Evolutionary conservation across 1,140 invertebrate genomes (phyloP), one percentile per base, ranked within the genome.

Genomic region (Tribolium madens): DNA sequence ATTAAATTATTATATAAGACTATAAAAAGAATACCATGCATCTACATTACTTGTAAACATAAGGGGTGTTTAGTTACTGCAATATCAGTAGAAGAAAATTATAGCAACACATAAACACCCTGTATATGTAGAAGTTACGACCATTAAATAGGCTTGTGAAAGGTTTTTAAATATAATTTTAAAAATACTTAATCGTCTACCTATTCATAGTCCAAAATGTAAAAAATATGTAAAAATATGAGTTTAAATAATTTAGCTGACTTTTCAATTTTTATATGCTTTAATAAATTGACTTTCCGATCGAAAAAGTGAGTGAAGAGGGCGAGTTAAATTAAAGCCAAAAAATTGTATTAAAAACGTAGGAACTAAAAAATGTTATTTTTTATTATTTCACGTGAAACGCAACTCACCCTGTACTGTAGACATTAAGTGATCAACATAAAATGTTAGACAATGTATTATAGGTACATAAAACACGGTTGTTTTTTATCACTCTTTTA

Each of bases 41-140:
- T 57, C 52, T 57, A 57, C 52, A 42, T 57, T 57, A 57, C 10
- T 18, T 57, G n/a, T 57, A 18, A 18, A 57, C 18, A 57, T 57
- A 57, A 18, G 52, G 52, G 17, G 52, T 57, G 52, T 57, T 57
- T 57, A 57, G 17, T 18, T n/a, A 18, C 17, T 57, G 52, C n/a
- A 21, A 0, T n/a, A 7, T 17, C 7, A 17, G 13, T 12, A 57
- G 14, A 5, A 12, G 2, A 50, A 7, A 50, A 2, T 15, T 21
- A 26, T 26, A 21, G 17, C n/a, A 18, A 57, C 10, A 21, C 6
- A 21, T 57, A 57, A 57, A 57, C 52, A 57, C 52, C 17, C 52
- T 57, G 52, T 57, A 26, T 57, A 21, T 57, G 48, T 50, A 17
- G 15, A 47, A 10, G 12, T 57, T 57, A 57, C 52, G 15, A 50